Percentiles rank a stretch among this genome's conserved stretches.
Conservation (phyloP, 2,113 vertebrate genomes). For the Leptocoma aspasia region DNA sequence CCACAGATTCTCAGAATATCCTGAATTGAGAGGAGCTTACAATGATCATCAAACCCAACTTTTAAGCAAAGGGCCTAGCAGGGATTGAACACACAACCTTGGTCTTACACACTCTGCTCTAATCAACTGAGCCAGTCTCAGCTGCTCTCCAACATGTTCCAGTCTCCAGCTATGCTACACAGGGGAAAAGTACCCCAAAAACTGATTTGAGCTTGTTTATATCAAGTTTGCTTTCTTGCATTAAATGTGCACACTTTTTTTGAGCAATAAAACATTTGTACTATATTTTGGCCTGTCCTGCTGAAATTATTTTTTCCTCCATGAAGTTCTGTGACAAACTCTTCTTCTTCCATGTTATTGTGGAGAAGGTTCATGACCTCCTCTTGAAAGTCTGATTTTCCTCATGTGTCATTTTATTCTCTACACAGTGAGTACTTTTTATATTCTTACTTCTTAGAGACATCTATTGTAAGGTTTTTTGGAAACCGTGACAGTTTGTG, state of each 20-base stretch:
- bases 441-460: neutral
- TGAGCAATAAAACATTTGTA: neutral
- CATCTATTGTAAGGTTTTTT: neutral
- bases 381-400: neutral
- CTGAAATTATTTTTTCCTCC: neutral
- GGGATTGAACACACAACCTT: neutral
- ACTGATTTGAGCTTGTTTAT: neutral
- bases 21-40: neutral
- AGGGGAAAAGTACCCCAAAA: neutral
- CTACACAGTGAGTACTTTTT: neutral
- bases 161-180: neutral
- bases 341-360: neutral
- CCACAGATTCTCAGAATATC: neutral
- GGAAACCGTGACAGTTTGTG: neutral
- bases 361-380: neutral
- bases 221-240: neutral
- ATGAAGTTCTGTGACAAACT: neutral
- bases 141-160: neutral
- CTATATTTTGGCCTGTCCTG: neutral
- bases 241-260: neutral
- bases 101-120: neutral
- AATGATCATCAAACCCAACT: neutral
- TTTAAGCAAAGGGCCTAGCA: neutral
- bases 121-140: neutral
- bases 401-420: neutral